Percentiles rank a stretch among this genome's conserved stretches.
These are phyloP conservation scores for Mesaphorura yosii DNA, from an alignment of 1,140 invertebrate species.

Conservation along the genomic window DNA sequence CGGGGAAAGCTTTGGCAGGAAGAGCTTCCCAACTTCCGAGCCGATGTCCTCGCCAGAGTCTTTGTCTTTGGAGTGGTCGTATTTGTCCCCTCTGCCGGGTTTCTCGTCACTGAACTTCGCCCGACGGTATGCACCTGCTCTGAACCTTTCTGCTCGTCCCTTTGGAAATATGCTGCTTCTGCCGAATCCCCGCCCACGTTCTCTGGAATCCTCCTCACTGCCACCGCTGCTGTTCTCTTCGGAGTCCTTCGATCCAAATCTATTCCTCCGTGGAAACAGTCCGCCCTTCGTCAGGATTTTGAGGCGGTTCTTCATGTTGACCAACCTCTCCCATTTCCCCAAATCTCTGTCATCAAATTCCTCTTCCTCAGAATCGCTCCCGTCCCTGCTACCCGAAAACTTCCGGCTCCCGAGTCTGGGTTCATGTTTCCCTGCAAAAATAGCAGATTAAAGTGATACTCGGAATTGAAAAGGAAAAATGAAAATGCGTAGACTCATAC, in stretches of 20 bases:
- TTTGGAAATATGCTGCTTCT: not conserved
- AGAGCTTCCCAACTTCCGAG: not conserved
- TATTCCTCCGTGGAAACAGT: not conserved
- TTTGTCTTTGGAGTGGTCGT: not conserved
- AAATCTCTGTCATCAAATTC: too few relatives aligned
- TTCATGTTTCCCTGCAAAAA: too few relatives aligned
- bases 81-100: not conserved
- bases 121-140: not conserved
- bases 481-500: too few relatives aligned
- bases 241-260: not conserved
- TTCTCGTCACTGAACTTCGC: not conserved
- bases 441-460: too few relatives aligned
- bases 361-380: too few relatives aligned
- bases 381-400: too few relatives aligned
- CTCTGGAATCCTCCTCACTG: too few relatives aligned
- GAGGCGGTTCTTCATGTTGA: not conserved
- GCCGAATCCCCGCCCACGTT: not conserved
- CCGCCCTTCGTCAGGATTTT: not conserved
- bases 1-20: not conserved
- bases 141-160: not conserved
- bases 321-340: too few relatives aligned
- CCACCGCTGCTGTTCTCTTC: not conserved
- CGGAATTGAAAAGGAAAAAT: too few relatives aligned
- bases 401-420: too few relatives aligned
- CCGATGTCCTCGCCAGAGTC: not conserved